Evolutionary conservation across 2,797 vertebrate genomes (phyloP).

Genomic region (Manis pentadactyla): DNA sequence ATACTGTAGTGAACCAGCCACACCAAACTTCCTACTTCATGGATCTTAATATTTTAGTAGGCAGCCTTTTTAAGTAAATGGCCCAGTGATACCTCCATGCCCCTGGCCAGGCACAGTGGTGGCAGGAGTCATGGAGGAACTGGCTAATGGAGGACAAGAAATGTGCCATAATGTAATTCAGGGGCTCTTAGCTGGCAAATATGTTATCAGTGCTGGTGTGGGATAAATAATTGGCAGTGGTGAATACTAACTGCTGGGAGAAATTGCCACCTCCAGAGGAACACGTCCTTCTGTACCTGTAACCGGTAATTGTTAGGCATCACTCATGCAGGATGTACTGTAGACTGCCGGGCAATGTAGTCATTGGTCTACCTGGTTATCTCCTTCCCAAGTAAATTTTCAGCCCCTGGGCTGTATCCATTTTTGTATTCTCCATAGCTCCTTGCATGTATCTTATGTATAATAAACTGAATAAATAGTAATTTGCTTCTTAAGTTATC

Average conservation of each 20-base stretch:
- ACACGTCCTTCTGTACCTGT: background rate
- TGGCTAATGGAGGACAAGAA: background rate
- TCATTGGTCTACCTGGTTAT: background rate
- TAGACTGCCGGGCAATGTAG: background rate
- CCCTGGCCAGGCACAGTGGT: background rate
- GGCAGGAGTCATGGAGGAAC: background rate
- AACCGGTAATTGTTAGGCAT: background rate
- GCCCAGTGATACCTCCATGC: background rate
- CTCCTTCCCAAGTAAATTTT: background rate
- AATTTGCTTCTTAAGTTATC: slow-evolving; percentile 43
- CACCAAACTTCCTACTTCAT: background rate
- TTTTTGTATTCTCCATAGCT: slow-evolving; percentile 26
- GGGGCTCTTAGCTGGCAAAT: background rate
- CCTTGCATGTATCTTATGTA: background rate
- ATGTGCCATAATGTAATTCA: background rate
- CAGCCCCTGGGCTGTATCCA: background rate
- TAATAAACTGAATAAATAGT: slow-evolving; percentile 41
- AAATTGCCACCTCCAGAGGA: slow-evolving; percentile 9
- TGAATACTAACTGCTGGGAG: background rate
- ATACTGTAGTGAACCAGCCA: background rate
- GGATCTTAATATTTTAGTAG: background rate
- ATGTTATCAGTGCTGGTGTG: background rate
- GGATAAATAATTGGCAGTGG: slow-evolving; percentile 9
- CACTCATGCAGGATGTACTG: background rate
- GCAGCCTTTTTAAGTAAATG: background rate